phyloP scores from a whole-genome alignment of 2,888 invertebrate species.

The Heliconius cydno region DNA sequence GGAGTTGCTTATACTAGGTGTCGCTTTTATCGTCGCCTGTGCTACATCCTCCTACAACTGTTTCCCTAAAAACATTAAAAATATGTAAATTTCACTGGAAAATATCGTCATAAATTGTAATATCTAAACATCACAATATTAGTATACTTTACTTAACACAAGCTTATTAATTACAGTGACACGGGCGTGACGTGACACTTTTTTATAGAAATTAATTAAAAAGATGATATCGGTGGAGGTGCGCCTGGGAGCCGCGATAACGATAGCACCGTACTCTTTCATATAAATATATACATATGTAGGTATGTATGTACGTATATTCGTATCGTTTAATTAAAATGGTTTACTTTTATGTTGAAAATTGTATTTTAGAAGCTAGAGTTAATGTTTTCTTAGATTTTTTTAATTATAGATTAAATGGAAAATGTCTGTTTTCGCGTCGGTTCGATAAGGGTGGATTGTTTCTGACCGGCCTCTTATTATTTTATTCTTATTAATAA shows the following conservation, averaged over 20 bases:
- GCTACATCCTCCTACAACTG: too few species aligned
- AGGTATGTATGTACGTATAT: background rate
- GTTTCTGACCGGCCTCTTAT: background rate
- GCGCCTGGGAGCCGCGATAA: constrained; percentile 57
- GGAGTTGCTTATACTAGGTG: background rate
- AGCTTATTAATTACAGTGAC: constrained; percentile 53
- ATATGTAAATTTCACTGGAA: constrained; percentile 7
- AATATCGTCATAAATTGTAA: background rate
- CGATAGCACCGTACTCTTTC: constrained; percentile 39
- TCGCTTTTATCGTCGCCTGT: background rate
- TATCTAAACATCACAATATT: constrained; percentile 35
- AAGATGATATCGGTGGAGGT: constrained; percentile 64
- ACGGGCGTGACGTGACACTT: constrained; percentile 55
- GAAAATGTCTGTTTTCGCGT: background rate
- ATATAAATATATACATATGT: background rate
- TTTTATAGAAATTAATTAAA: constrained; percentile 72
- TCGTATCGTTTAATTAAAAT: constrained; percentile 11
- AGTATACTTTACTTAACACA: constrained; percentile 42
- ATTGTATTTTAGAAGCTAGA: background rate
- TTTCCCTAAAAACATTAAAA: background rate
- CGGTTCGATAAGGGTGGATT: too few species aligned
- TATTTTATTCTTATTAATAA: too few species aligned
- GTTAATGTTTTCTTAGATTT: background rate
- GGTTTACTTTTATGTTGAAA: background rate
- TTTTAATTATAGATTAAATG: background rate